Evolutionary conservation across 2,113 vertebrate genomes (phyloP), one percentile per base, ranked within the genome.

Genomic region (Andinoacara biseriatus): DNA sequence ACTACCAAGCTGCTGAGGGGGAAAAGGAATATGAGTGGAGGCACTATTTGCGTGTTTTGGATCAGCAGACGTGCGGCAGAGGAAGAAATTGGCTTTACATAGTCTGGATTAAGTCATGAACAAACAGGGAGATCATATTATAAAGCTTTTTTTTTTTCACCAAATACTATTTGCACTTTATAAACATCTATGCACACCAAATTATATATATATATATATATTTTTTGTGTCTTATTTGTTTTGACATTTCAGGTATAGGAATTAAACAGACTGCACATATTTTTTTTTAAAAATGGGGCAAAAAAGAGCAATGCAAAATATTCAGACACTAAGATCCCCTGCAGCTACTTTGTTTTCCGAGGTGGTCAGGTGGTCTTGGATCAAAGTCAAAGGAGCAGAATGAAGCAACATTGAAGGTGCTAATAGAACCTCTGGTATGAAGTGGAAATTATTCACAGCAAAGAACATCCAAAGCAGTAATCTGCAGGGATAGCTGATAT

Each of bases 161-260:
- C 93, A 96, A 96, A 96, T 95, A 95, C 94, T 93, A 65, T 96
- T 96, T 97, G 97, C 97, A 98, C 97, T 98, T 98, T 98, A 97
- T 95, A 49, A 94, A 93, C 95, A 94, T 94, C 93, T 97, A 96
- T 97, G 96, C 94, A 93, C 90, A 93, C 87, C 84, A 95, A 91
- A 89, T 56, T 29, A 81, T 49, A 29, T 69, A 26, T 43, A 43
- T 38, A 9, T 29, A 81, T 49, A 29, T 69, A 26, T 78, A 26
- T 43, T 14, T 38, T 10, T 38, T 82, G 84, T 86, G 77, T 56
- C 38, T 76, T 82, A 69, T 52, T 82, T 86, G 72, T 80, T 85
- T 46, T 79, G 77, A 83, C 65, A 75, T 67, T 90, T 83, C 82
- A 91, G 88, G 87, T 81, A 76, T 81, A 86, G 72, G 57, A 87